phyloP scores from a whole-genome alignment of 2,888 invertebrate species.

The Agrotis puta region DNA sequence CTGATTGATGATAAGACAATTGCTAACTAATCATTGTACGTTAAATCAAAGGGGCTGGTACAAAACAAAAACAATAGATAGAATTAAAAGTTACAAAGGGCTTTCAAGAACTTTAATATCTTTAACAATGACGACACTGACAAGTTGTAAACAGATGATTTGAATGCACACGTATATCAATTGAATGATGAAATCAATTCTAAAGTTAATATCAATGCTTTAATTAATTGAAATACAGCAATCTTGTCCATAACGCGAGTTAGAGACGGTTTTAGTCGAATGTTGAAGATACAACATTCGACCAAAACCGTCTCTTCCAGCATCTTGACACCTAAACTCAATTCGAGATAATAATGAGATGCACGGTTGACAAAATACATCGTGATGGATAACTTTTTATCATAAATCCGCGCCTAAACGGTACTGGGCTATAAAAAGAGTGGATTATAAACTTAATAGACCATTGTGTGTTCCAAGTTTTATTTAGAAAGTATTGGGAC shows the following conservation, averaged over 20 bases:
- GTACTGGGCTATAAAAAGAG: slow-evolving; percentile 70
- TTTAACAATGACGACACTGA: not conserved
- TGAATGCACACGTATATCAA: too few species aligned
- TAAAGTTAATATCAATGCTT: not conserved
- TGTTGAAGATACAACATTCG: too few species aligned
- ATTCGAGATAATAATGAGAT: slow-evolving; percentile 80
- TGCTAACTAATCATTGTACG: not conserved
- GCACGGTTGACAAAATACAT: slow-evolving; percentile 86
- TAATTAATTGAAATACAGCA: not conserved
- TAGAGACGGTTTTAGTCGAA: too few species aligned
- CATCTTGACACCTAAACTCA: slow-evolving; percentile 31
- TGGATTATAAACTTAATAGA: slow-evolving; percentile 76
- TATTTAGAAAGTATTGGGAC: slow-evolving; percentile 68
- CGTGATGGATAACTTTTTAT: slow-evolving; percentile 77
- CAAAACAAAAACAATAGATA: not conserved
- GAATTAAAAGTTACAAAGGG: not conserved
- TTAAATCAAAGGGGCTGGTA: not conserved
- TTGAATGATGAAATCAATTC: not conserved
- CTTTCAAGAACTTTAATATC: too few species aligned
- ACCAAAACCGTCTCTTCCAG: slow-evolving; percentile 38
- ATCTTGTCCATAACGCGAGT: not conserved
- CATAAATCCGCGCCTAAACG: slow-evolving; percentile 80
- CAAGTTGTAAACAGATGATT: too few species aligned
- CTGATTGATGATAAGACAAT: not conserved
- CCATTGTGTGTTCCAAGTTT: slow-evolving; percentile 66